Conservation (phyloP, 1,140 invertebrate genomes). For the Anastrepha ludens region DNA sequence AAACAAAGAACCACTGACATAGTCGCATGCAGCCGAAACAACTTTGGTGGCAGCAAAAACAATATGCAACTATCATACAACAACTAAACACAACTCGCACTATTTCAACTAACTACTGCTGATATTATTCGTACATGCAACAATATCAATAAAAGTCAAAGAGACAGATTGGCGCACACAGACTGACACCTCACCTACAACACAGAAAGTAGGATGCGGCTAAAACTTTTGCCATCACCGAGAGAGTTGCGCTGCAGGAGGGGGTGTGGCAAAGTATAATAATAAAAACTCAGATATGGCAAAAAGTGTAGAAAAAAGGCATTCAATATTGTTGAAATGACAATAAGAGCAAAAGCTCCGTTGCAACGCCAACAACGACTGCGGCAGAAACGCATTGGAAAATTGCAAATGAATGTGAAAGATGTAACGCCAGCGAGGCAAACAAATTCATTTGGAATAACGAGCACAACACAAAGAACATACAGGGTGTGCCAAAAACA, state of each 20-base stretch:
- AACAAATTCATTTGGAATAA: neutral
- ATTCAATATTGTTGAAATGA: neutral
- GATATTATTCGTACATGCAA: slow-evolving; percentile 48
- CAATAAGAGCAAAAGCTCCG: neutral
- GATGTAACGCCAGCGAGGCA: neutral
- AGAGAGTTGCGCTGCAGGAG: neutral
- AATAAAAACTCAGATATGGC: neutral
- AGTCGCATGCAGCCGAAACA: slow-evolving; percentile 10
- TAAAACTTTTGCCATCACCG: neutral
- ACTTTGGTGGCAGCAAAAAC: slow-evolving; percentile 45
- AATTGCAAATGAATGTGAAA: neutral
- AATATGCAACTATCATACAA: neutral
- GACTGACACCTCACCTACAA: neutral
- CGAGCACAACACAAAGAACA: neutral
- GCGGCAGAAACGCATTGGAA: neutral
- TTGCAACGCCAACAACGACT: neutral
- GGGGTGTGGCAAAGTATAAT: too few species aligned
- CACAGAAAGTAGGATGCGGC: neutral
- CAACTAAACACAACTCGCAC: neutral
- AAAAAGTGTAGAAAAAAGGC: neutral
- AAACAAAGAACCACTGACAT: neutral
- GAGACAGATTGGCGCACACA: neutral
- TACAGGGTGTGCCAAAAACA: neutral
- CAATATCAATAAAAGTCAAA: slow-evolving; percentile 52
- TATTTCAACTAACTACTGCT: slow-evolving; percentile 12